A percentile compares a stretch with the other conserved stretches of the same genome.
These are phyloP conservation scores for Ennomos fuscantarius DNA, from an alignment of 2,888 invertebrate species.

Conservation along the genomic window DNA sequence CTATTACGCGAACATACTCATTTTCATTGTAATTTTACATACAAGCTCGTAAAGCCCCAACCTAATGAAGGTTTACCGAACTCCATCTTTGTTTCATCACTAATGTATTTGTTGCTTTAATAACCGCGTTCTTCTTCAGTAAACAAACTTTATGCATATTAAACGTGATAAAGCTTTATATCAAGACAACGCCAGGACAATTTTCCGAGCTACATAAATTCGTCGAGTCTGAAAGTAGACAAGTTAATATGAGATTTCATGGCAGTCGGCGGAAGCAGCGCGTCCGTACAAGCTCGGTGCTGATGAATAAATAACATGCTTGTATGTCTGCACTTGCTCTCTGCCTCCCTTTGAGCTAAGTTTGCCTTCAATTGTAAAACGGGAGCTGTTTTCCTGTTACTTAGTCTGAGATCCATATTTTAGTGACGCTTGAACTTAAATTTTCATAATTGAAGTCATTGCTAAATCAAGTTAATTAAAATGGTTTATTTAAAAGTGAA, in stretches of 20 bases:
- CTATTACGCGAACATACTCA: background rate
- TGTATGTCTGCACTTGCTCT: conserved; percentile 50
- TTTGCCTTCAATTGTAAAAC: conserved; percentile 38
- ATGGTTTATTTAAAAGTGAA: too few species aligned
- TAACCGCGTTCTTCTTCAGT: conserved; percentile 26
- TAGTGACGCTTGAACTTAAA: background rate
- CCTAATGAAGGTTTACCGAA: conserved; percentile 13
- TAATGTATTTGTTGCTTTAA: conserved; percentile 11
- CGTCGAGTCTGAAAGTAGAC: conserved; percentile 63
- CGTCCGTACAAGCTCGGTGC: conserved; percentile 47
- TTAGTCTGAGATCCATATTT: conserved; percentile 6
- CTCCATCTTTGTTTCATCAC: conserved; percentile 9
- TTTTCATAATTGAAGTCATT: too few species aligned
- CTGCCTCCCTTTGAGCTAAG: conserved; percentile 42
- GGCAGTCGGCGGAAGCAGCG: conserved; percentile 55
- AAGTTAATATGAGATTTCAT: conserved; percentile 72
- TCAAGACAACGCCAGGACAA: conserved; percentile 59
- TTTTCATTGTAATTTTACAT: background rate
- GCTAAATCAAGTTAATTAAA: too few species aligned
- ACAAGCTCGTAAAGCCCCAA: conserved; percentile 6
- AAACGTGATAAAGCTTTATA: conserved; percentile 56
- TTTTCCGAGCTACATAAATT: conserved; percentile 70
- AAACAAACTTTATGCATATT: conserved; percentile 54
- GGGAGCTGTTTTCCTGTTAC: conserved; percentile 1
- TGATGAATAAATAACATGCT: conserved; percentile 63